Evolutionary conservation across 2,113 vertebrate species (phyloP), one percentile per base, ranked within the genome.

Genomic region (Chloropsis hardwickii): DNA sequence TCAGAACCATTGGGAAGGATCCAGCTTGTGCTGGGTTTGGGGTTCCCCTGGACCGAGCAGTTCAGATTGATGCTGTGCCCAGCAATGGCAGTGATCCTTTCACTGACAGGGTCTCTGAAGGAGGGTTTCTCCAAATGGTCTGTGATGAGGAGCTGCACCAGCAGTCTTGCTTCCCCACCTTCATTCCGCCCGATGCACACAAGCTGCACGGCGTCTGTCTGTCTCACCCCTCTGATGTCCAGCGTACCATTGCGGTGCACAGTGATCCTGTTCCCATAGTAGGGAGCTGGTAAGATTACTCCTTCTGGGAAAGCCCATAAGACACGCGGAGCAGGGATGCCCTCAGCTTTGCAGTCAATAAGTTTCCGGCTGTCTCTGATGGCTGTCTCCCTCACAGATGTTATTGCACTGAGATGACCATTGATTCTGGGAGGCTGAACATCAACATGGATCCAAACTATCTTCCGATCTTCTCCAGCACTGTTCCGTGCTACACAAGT

Each of bases 221-320:
- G 96, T n/a, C 97, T 96, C 44, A 98, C 76, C 0, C 92, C 97
- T 35, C 79, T 97, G 47, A 99, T 98, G 78, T 99, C 99, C 95
- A 99, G 74, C 0, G 99, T 99, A 3, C 99, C 99, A 8, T 99
- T 99, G n/a, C 62, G 97, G 64, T 99, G 98, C 51, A 99, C 98
- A 1, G 98, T 98, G 82, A 99, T 97, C 61, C 98, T 97, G 72
- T 96, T 98, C 27, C 99, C 98, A 19, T 98, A 96, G 96, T 99
- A 99, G 1, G 99, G 99, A 2, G 99, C 98, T 0, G 99, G 99
- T 21, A 99, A 98, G 17, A 99, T 96, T 16, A 99, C 96, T 31
- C 99, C 99, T 82, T 98, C 99, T 6, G 99, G 98, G 10, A 99
- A 97, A 44, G 98, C 98, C 99, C 99, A 99, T 40, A 98, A 81